Evolutionary conservation across 2,113 vertebrate species (phyloP), one percentile per base, ranked within the genome.

Genomic region (Oryzias woworae): DNA sequence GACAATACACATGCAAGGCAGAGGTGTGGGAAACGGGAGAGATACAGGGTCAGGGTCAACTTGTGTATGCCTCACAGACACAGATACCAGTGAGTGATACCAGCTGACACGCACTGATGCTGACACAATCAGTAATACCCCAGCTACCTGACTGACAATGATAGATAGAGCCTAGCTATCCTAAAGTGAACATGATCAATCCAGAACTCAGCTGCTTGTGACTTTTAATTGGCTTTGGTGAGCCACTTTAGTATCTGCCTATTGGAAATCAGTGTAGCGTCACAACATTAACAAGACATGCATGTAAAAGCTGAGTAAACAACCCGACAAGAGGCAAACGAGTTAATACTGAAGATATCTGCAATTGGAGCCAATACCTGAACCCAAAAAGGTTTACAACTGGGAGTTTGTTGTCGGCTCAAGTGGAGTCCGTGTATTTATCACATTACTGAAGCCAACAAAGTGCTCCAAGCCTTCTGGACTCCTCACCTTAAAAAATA

Each of bases 31-130:
- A 85, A 88, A 78, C 70, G 36, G 69, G 62, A 55, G 66, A 76
- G 84, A 81, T 69, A 69, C 74, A 75, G 87, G 84, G 84, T 84
- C 88, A 84, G 85, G 88, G 85, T 90, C 83, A 89, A 85, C 80
- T 61, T 66, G 79, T 80, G 78, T 84, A 77, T 77, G 73, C 80
- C 81, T 78, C 78, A 81, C 77, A 80, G 75, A 81, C 69, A 69
- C 71, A 84, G 88, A 88, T 87, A 88, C 70, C 82, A 81, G 41
- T 87, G 87, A 90, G 75, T 64, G 79, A 88, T 87, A 86, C 81
- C 86, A 90, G 88, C 85, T 87, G 88, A 88, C 85, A 44, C 81
- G 77, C 64, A 66, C 71, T 53, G 69, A 86, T 77, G 80, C 80
- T 84, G 83, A 86, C 81, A 85, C 63, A 53, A 81, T 74, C 80